Conservation (phyloP, 2,888 invertebrate genomes). For the Caenorhabditis sp. region DNA sequence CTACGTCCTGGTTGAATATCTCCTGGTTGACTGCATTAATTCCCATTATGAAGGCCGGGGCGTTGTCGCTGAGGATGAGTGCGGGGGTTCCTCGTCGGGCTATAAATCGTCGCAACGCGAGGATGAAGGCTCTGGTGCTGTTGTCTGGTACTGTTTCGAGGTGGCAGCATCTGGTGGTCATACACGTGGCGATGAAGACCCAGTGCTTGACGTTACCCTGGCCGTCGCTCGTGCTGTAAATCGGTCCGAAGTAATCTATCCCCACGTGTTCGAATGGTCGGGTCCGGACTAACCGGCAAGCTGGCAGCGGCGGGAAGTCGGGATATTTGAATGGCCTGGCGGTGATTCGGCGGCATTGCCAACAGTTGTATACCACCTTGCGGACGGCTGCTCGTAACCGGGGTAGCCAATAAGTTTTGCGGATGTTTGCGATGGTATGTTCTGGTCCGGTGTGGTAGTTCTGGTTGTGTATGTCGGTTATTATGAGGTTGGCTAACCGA, state of each 20-base stretch:
- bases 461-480: too few species aligned
- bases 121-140: slow-evolving; percentile 7
- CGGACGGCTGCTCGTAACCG: background rate
- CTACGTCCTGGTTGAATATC: too few species aligned
- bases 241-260: slow-evolving; percentile 18
- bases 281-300: background rate
- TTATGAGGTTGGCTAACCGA: too few species aligned
- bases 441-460: too few species aligned
- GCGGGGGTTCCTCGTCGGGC: too few species aligned
- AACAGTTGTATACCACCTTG: background rate
- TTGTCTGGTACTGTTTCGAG: slow-evolving; percentile 13
- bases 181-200: slow-evolving; percentile 11
- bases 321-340: slow-evolving; percentile 17
- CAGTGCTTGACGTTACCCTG: slow-evolving; percentile 1
- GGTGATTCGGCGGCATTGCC: slow-evolving; percentile 1
- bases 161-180: slow-evolving; percentile 9
- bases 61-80: too few species aligned
- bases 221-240: background rate
- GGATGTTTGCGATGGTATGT: background rate
- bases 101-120: too few species aligned
- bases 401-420: background rate
- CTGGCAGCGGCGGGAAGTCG: slow-evolving; percentile 13
- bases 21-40: too few species aligned
- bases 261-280: slow-evolving; percentile 16
- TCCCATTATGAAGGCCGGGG: too few species aligned